phyloP scores from a whole-genome alignment of 37 sponge, comb jelly and placozoan species.

The Bolinopsis microptera region DNA sequence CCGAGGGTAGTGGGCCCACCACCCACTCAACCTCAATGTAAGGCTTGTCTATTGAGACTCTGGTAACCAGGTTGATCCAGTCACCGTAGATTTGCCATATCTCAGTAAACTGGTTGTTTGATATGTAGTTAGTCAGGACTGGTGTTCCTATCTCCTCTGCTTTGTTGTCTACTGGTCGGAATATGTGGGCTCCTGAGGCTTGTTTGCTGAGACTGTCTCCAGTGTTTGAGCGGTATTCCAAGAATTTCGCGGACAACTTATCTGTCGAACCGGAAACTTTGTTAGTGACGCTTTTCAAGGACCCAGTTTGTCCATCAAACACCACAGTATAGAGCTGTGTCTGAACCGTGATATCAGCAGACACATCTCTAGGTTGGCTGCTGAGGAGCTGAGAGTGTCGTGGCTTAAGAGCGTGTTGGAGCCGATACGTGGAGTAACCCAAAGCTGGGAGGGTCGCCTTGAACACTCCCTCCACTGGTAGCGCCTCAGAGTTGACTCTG shows the following conservation, averaged over 20 bases:
- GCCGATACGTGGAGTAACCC: slow-evolving; percentile 71
- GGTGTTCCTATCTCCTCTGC: not conserved
- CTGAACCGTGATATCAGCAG: not conserved
- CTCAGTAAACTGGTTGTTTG: not conserved
- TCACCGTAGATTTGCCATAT: slow-evolving; percentile 44
- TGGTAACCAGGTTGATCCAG: slow-evolving; percentile 71
- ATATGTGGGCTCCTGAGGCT: slow-evolving; percentile 91
- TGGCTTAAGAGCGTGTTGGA: not conserved
- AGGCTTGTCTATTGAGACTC: slow-evolving; percentile 66
- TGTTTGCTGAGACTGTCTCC: slow-evolving; percentile 74
- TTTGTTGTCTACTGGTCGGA: slow-evolving; percentile 66
- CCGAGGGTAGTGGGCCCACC: slow-evolving; percentile 85
- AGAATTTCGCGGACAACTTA: slow-evolving; percentile 67
- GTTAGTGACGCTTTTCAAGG: slow-evolving; percentile 26
- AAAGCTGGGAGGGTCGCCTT: slow-evolving; percentile 68
- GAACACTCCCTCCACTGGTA: slow-evolving; percentile 65
- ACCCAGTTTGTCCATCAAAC: slow-evolving; percentile 33
- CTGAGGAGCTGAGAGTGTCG: not conserved
- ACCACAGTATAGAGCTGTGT: not conserved
- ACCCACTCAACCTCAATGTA: slow-evolving; percentile 80
- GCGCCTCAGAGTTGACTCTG: not conserved
- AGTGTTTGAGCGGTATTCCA: slow-evolving; percentile 83
- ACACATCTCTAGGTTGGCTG: not conserved
- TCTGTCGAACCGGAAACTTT: not conserved
- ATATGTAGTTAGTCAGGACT: slow-evolving; percentile 1